These are phyloP conservation scores for Champsocephalus gunnari DNA, from an alignment of 2,797 vertebrate genomes.

Conservation along the genomic window DNA sequence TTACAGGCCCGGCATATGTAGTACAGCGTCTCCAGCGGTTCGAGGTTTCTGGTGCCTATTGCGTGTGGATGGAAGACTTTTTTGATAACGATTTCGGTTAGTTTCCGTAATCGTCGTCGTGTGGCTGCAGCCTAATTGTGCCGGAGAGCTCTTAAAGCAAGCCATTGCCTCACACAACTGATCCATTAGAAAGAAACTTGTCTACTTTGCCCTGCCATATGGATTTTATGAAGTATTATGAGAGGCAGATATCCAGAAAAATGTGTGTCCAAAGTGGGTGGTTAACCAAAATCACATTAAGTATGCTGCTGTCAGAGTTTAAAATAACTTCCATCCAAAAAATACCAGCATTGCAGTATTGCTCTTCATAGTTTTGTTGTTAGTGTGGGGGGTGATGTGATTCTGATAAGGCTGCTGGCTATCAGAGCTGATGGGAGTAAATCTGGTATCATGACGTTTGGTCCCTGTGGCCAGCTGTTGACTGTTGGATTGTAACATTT, in stretches of 20 bases:
- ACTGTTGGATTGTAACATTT: slow-evolving; percentile 12
- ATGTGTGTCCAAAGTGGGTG: background rate
- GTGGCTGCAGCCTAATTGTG: slow-evolving; percentile 11
- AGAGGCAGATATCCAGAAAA: slow-evolving; percentile 11
- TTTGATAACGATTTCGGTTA: too few species aligned
- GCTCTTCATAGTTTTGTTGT: slow-evolving; percentile 11
- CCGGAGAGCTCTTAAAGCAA: slow-evolving; percentile 47
- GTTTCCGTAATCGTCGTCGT: too few species aligned
- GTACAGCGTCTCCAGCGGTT: too few species aligned
- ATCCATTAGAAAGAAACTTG: slow-evolving; percentile 25
- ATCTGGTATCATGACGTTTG: slow-evolving; percentile 17
- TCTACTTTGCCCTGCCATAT: background rate
- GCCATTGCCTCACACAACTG: slow-evolving; percentile 25
- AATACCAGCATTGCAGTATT: background rate
- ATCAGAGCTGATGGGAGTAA: slow-evolving; percentile 15
- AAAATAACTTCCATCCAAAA: slow-evolving; percentile 4
- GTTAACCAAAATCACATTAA: slow-evolving; percentile 14
- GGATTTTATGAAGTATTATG: slow-evolving; percentile 15
- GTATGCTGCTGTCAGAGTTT: slow-evolving; percentile 7
- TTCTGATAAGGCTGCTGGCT: slow-evolving; percentile 21
- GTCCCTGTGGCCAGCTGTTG: slow-evolving; percentile 9
- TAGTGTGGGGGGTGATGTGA: slow-evolving; percentile 9
- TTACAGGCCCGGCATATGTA: too few species aligned
- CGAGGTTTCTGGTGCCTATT: too few species aligned
- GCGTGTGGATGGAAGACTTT: too few species aligned